Base-by-base conservation (phyloP, 2,113 vertebrate species). In the Polypterus bichir region DNA sequence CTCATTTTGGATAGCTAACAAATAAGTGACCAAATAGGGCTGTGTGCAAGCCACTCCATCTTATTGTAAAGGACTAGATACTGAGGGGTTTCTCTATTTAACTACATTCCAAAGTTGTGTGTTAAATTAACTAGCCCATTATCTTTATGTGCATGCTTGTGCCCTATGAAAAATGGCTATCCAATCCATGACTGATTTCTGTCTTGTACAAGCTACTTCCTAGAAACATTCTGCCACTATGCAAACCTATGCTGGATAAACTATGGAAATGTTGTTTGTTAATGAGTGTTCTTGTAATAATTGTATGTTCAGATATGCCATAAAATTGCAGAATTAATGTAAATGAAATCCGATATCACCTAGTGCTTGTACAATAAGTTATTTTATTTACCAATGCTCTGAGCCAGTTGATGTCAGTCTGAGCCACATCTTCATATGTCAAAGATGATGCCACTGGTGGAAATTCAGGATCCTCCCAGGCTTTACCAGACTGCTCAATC, bases 401-500 rank as follows among this genome's bases (percentile, higher is more conserved):
- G 27, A 63, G 54, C 62, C 62, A 63, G 45, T 63, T 3, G 47
- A 63, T 63, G 48, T 9, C 62, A 9, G 47, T 7, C 49, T 53
- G 62, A 3, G 47, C 46, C 5, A 63, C 47, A 5, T 57, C 54
- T 9, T 63, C 62, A 44, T 63, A 63, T n/a, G 62, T 63, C 44
- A 57, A 44, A 44, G 62, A 63, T 44, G 62, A 55, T 48, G 9
- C 54, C n/a, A 45, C 54, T 48, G 62, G 62, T 11, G 27, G 62
- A 56, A 63, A 63, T 27, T 63, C 62, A 9, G 62, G 62, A 48
- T 63, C 62, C 10, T 45, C 11, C 62, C 62, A 63, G 27, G 57
- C 46, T n/a, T 57, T 44, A 2, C 62, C 54, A 44, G 54, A 27
- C 27, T 9, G 2, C 44, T 56, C 9, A 46, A 62, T 51, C 55